Percentiles rank a stretch among this genome's conserved stretches.
Conservation (phyloP, 2,113 vertebrate genomes). For the Syngnathus floridae region DNA sequence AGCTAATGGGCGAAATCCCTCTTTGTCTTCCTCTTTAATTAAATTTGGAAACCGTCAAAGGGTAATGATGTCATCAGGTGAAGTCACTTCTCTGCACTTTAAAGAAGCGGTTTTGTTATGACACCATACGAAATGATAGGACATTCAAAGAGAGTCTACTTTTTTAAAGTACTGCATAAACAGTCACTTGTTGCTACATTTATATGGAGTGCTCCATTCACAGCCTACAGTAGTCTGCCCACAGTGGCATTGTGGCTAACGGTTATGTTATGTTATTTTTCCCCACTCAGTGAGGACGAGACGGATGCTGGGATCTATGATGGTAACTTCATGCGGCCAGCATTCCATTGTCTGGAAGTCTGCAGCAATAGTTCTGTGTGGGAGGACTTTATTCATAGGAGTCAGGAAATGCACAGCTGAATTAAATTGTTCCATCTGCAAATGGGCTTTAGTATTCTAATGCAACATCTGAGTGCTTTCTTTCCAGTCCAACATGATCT, state of each 20-base stretch:
- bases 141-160: background rate
- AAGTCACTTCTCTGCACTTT: slow-evolving; percentile 34
- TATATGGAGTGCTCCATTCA: slow-evolving; percentile 25
- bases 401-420: slow-evolving; percentile 31
- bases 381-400: slow-evolving; percentile 45
- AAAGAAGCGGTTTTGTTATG: background rate
- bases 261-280: slow-evolving; percentile 36
- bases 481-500: slow-evolving; percentile 26
- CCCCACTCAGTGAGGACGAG: slow-evolving; percentile 41
- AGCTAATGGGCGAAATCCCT: slow-evolving; percentile 66
- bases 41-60: slow-evolving; percentile 62
- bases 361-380: slow-evolving; percentile 38
- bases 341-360: slow-evolving; percentile 41
- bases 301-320: slow-evolving; percentile 35
- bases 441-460: slow-evolving; percentile 52
- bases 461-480: slow-evolving; percentile 39
- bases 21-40: slow-evolving; percentile 67
- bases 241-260: slow-evolving; percentile 38
- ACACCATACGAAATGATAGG: background rate
- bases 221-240: slow-evolving; percentile 39
- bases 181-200: background rate
- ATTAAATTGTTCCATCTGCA: slow-evolving; percentile 50
- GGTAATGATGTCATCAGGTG: slow-evolving; percentile 60
- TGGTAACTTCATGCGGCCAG: slow-evolving; percentile 44
- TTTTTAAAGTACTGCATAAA: background rate